Evolutionary conservation across 2,888 invertebrate species (phyloP), one percentile per base, ranked within the genome.

Genomic region (Lutraria lutraria): DNA sequence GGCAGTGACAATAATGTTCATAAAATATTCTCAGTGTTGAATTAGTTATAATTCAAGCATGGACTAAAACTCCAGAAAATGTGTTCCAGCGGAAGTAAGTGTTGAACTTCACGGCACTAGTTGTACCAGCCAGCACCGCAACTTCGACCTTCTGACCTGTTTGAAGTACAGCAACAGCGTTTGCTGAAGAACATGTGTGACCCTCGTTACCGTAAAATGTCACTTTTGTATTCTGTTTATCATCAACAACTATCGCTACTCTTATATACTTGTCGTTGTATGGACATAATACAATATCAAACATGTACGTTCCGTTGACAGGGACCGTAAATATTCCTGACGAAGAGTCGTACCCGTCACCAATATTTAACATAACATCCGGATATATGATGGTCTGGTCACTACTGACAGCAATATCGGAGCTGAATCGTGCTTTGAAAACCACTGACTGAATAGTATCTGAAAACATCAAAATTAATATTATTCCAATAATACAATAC

Each of bases 51-150:
- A 43, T 43, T 43, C 8, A 43, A 43, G 8, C 43, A 43, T 80
- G 43, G 34, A 80, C 21, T 34, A 80, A 34, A 80, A 34, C 43
- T 43, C 80, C 80, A 43, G 80, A 80, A 34, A 80, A 80, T 43
- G 80, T 80, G 80, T 80, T 80, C 80, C 80, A 80, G 13, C 80
- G 31, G 52, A 10, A 43, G 80, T 19, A 34, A 21, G 43, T 19
- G 6, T 43, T 21, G 2, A 80, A 34, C n/a, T 19, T 34, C 34
- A 21, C n/a, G 0, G 43, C 80, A 34, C 3, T 43, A n/a, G 4
- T 13, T n/a, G 43, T 34, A 43, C 6, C 0, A 13, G 15, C 21
- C 43, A 4, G 2, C 43, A 43, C 43, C 34, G 19, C 21, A 4
- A 80, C 21, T 3, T 52, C 10, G 10, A 80, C 80, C 13, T 34